Percentiles rank a stretch among this genome's conserved stretches.
These are phyloP conservation scores for Drosophila kanekoi DNA, from an alignment of 2,888 invertebrate species.

Conservation along the genomic window DNA sequence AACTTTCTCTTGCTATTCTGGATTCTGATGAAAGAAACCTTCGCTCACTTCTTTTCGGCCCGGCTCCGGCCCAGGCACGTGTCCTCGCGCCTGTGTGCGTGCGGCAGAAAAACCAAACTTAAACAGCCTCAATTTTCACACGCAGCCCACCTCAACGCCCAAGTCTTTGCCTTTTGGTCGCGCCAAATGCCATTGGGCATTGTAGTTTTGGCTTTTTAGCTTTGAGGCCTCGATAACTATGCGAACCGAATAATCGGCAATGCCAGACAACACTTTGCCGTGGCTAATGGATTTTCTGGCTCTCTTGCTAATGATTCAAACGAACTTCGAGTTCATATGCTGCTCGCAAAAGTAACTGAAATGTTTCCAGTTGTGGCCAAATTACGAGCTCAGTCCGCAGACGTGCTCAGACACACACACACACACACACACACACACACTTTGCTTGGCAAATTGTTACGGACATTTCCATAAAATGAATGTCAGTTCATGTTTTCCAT, in stretches of 20 bases:
- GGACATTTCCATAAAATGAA: background rate
- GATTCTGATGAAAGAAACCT: constrained; percentile 16
- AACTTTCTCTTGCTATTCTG: constrained; percentile 46
- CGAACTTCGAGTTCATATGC: constrained; percentile 5
- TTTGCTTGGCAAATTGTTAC: background rate
- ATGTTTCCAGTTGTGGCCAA: background rate
- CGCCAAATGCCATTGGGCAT: constrained; percentile 17
- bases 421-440: background rate
- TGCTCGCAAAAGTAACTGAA: background rate
- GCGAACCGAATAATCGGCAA: background rate
- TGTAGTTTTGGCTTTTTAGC: constrained; percentile 22
- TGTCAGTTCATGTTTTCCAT: constrained; percentile 2
- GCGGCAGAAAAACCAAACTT: constrained; percentile 6
- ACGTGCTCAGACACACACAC: constrained; percentile 6
- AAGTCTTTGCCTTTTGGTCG: constrained; percentile 1
- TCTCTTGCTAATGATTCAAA: background rate
- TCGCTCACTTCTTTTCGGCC: constrained; percentile 15
- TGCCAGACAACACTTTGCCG: constrained; percentile 7
- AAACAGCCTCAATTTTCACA: background rate
- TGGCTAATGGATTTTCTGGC: constrained; percentile 33
- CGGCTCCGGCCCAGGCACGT: background rate
- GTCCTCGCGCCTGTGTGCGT: constrained; percentile 23
- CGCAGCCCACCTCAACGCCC: background rate
- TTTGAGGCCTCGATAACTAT: background rate
- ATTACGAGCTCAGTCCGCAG: constrained; percentile 1